Evolutionary conservation across 1,140 invertebrate species (phyloP).

Genomic region (Hydropsyche tenuis): DNA sequence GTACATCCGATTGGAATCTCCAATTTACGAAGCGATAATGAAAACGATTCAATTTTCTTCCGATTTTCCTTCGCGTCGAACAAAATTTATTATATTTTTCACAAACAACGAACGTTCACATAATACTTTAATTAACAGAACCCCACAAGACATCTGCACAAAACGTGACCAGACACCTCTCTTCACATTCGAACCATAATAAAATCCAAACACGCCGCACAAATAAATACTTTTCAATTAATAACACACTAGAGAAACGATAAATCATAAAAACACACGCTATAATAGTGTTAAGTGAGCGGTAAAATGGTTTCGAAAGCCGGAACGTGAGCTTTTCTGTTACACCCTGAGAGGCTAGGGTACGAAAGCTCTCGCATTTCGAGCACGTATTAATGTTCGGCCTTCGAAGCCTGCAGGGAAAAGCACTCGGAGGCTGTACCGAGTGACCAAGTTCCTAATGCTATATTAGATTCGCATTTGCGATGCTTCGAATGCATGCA

Average conservation of each 20-base stretch:
- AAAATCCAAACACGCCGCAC: neutral
- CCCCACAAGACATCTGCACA: too few relatives aligned
- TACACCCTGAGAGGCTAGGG: too few relatives aligned
- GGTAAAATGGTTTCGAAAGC: neutral
- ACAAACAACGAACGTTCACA: too few relatives aligned
- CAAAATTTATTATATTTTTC: too few relatives aligned
- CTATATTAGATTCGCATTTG: slow-evolving; percentile 23
- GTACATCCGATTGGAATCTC: neutral
- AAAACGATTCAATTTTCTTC: too few relatives aligned
- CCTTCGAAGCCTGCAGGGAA: slow-evolving; percentile 12
- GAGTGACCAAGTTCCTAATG: neutral
- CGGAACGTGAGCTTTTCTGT: too few relatives aligned
- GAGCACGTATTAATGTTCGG: slow-evolving; percentile 34
- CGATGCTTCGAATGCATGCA: slow-evolving; percentile 9
- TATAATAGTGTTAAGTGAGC: neutral
- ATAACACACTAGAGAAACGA: neutral
- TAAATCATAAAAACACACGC: neutral
- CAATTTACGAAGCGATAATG: too few relatives aligned
- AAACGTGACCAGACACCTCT: too few relatives aligned
- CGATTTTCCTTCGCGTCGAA: too few relatives aligned
- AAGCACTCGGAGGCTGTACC: neutral
- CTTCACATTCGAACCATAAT: too few relatives aligned
- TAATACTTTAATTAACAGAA: too few relatives aligned
- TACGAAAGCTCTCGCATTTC: slow-evolving; percentile 28
- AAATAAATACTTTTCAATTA: neutral